phyloP scores from a whole-genome alignment of 2,113 vertebrate species.

The Fregetta grallaria region DNA sequence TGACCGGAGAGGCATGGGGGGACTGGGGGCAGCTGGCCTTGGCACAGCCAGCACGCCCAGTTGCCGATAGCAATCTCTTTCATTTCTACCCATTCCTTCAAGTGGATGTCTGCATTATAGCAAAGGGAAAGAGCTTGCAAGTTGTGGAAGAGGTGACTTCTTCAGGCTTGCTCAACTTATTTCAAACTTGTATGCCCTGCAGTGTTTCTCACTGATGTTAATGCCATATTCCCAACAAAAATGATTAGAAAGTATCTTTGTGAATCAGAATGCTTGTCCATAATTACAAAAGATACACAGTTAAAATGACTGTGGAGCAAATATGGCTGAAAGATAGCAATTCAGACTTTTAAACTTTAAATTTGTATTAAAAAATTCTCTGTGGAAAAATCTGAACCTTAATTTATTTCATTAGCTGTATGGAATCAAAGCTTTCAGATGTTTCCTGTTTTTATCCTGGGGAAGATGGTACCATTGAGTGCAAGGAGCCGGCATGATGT shows the following conservation, averaged over 20 bases:
- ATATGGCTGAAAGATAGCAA: neutral
- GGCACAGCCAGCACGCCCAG: fast-evolving
- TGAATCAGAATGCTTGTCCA: neutral
- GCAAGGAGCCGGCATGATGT: neutral
- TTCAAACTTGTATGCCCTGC: neutral
- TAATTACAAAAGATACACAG: neutral
- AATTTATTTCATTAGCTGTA: neutral
- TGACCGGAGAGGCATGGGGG: neutral
- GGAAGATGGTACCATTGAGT: neutral
- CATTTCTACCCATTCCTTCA: neutral
- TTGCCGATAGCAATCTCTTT: neutral
- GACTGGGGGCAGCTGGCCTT: neutral
- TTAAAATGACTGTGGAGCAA: slow-evolving; percentile 4
- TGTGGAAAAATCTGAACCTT: neutral
- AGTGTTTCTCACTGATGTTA: slow-evolving; percentile 13
- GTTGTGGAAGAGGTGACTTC: neutral
- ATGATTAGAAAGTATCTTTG: neutral
- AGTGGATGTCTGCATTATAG: neutral
- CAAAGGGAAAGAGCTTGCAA: slow-evolving; percentile 35
- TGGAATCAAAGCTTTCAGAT: neutral
- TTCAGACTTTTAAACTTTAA: slow-evolving; percentile 21
- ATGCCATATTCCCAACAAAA: neutral
- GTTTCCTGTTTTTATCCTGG: neutral
- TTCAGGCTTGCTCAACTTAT: slow-evolving; percentile 21
- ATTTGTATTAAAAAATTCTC: neutral